Conservation (phyloP, 1,140 invertebrate genomes). For the Papilio xuthus region DNA sequence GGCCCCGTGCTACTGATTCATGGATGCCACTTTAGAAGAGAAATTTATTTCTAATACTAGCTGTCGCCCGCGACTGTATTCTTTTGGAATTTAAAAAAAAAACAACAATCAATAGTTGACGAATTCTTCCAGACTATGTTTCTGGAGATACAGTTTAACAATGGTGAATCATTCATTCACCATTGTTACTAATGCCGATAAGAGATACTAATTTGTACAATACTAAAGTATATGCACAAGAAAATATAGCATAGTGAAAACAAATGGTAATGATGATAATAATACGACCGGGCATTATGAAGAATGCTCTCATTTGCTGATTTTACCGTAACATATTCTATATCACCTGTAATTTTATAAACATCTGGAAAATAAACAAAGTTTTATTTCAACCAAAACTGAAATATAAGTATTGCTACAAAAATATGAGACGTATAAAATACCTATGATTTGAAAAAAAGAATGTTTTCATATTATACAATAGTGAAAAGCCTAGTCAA, state of each 20-base stretch:
- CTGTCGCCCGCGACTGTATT: too few relatives aligned
- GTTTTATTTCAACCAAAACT: neutral
- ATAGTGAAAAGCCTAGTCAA: neutral
- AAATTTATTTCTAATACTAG: neutral
- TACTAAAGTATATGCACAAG: neutral
- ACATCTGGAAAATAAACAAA: neutral
- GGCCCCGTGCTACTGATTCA: neutral
- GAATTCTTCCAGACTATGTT: too few relatives aligned
- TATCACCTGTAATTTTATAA: neutral
- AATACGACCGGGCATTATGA: neutral
- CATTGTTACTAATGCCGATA: neutral
- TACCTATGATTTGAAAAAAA: neutral
- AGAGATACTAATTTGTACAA: neutral
- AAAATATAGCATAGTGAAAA: neutral
- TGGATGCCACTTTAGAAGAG: neutral
- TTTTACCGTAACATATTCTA: neutral
- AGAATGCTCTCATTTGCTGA: too few relatives aligned
- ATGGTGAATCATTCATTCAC: too few relatives aligned
- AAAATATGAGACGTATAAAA: neutral
- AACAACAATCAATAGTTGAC: too few relatives aligned
- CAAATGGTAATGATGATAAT: neutral
- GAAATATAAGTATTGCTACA: neutral
- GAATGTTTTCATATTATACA: neutral
- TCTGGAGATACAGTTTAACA: too few relatives aligned
- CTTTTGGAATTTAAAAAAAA: too few relatives aligned